Base-by-base conservation (phyloP, 2,113 vertebrate genomes). In the Megaleporinus macrocephalus region DNA sequence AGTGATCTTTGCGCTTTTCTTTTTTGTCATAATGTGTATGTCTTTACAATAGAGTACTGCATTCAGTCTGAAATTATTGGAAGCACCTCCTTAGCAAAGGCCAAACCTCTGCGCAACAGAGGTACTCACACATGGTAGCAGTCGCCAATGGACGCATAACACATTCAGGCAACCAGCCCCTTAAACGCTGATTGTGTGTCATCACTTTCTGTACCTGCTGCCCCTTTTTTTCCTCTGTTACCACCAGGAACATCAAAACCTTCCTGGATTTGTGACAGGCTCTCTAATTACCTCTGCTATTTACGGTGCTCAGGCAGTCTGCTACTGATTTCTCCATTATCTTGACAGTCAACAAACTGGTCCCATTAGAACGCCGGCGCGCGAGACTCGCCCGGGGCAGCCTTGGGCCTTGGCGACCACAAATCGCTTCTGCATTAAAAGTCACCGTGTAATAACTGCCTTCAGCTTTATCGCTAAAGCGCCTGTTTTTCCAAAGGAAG, bases 301-400 rank as follows among this genome's bases (percentile, higher is more conserved):
- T 96, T 94, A 95, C 93, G 90, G 93, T 85, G n/a, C 88, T 89
- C 89, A 88, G 90, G 90, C 93, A 92, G 94, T 96, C 94, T 86
- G 84, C 93, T 94, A 93, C 93, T 87, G 89, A 94, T 96, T 96
- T 93, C 96, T 96, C 96, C 94, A 95, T 96, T 95, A 96, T 96
- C 95, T 93, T 95, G 94, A 98, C 95, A 97, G 94, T 94, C 92
- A 94, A 92, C 94, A 94, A 95, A 96, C 94, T 94, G 94, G 95
- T 89, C 93, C 93, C 93, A 93, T 95, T 94, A 95, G 95, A 93
- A 92, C 90, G 84, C 89, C 83, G 88, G 89, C 86, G 92, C 92
- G 91, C 92, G 92, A 92, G 90, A 91, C 92, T 84, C 83, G 93
- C 94, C 94, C 93, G 88, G 94, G 93, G 94, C 93, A 95, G 92